These are phyloP conservation scores for Heterochromis multidens DNA, from an alignment of 2,113 vertebrate species.

Conservation along the genomic window DNA sequence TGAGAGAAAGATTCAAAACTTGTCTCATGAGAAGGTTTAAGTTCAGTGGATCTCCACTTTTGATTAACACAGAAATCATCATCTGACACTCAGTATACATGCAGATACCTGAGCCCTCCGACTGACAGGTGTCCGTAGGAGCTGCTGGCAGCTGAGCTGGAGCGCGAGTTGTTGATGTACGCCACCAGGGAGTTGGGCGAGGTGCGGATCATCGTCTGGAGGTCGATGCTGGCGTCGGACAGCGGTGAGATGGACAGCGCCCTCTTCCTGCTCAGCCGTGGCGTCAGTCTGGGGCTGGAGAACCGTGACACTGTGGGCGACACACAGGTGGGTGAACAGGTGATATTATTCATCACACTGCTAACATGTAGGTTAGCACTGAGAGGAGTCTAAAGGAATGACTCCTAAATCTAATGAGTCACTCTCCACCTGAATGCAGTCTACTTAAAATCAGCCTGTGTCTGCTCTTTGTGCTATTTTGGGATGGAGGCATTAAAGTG, in stretches of 20 bases:
- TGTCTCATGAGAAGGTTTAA: background rate
- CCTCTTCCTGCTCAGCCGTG: slow-evolving; percentile 91
- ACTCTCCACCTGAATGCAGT: background rate
- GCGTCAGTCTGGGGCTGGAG: slow-evolving; percentile 91
- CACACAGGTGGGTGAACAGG: background rate
- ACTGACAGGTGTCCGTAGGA: slow-evolving; percentile 97
- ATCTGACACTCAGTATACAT: background rate
- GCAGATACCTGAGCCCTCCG: slow-evolving; percentile 83
- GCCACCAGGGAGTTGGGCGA: slow-evolving; percentile 97
- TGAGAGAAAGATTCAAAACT: background rate
- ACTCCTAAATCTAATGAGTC: background rate
- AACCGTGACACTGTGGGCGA: slow-evolving; percentile 86
- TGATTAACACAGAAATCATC: background rate
- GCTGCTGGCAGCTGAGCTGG: slow-evolving; percentile 95
- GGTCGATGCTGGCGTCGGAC: slow-evolving; percentile 97
- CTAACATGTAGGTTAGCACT: background rate
- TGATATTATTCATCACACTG: background rate
- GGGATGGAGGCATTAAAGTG: background rate
- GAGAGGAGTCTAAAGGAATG: background rate
- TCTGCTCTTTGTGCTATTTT: background rate
- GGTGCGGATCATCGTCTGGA: slow-evolving; percentile 98
- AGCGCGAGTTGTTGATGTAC: slow-evolving; percentile 97
- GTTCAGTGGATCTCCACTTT: background rate
- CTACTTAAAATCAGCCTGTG: background rate
- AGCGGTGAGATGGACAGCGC: slow-evolving; percentile 94